Base-by-base conservation (phyloP, 2,113 vertebrate genomes). In the Xiphorhynchus elegans region DNA sequence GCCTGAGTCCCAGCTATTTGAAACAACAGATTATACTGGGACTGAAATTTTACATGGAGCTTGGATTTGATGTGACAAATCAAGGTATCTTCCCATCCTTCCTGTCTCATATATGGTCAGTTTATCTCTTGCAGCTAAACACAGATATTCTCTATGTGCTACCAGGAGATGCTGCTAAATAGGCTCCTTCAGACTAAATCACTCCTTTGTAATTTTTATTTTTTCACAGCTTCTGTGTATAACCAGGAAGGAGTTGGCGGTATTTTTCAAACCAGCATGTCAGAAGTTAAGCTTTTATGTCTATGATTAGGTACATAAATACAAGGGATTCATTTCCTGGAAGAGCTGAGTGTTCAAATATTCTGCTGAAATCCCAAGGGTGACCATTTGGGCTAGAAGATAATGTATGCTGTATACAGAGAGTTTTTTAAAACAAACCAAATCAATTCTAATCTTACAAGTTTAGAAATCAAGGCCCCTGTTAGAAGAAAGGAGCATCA, bases 241-340 rank as follows among this genome's bases (percentile, higher is more conserved):
- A 93, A 80, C 29, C 10, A 80, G 67, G 37, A 82, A 75, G 18
- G 47, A 87, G 13, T 26, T 55, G 19, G 35, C 2, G 1, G 1
- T 47, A 33, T 55, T 88, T 92, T 91, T 83, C 75, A 92, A 73
- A 94, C 40, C 0, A 2, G 28, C 31, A 26, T n/a, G 13, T 52
- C 56, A 50, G 42, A 77, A 84, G 50, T 84, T 55, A 97, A 90
- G 59, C 20, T 77, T 92, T 92, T 67, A 95, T 90, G 64, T 68
- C 67, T 44, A n/a, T 77, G 53, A 62, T 70, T 69, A 83, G n/a
- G 28, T 76, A 50, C 0, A 10, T 39, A 69, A 69, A 62, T 70
- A 50, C n/a, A 39, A 88, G 31, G 1, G 1, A 80, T 75, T 76
- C 8, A 2, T 5, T 88, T 92, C 42, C 42, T 20, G 11, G 35